Percentiles rank a stretch among this genome's conserved stretches.
These are phyloP conservation scores for Lerema accius DNA, from an alignment of 1,140 invertebrate genomes.

Conservation along the genomic window DNA sequence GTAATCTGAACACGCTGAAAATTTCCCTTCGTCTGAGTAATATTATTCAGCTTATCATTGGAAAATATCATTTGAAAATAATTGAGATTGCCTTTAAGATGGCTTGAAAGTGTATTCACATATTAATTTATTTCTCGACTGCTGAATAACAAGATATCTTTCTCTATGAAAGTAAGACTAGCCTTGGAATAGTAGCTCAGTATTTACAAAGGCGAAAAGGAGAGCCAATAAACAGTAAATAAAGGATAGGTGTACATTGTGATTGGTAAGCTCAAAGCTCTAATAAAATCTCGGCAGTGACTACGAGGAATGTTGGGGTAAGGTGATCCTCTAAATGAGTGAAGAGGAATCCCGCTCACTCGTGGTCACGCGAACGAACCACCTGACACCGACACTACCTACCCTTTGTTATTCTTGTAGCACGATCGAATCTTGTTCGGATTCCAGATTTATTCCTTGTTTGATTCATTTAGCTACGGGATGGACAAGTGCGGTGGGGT, in stretches of 20 bases:
- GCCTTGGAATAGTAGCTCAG: no score
- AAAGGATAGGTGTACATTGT: constrained; percentile 42
- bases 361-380: constrained; percentile 70
- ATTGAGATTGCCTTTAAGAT: no score
- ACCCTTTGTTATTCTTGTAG: constrained; percentile 50
- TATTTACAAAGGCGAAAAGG: not conserved
- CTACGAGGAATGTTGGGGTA: constrained; percentile 60
- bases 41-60: no score
- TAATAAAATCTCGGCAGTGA: constrained; percentile 62
- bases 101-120: no score
- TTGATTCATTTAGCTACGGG: constrained; percentile 43
- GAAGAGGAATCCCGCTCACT: constrained; percentile 49
- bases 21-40: no score
- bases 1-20: no score
- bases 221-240: constrained; percentile 40
- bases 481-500: constrained; percentile 14
- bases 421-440: constrained; percentile 52
- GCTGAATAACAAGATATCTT: no score
- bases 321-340: constrained; percentile 64
- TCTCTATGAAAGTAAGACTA: no score
- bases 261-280: constrained; percentile 49
- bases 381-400: constrained; percentile 61
- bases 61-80: no score
- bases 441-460: constrained; percentile 51
- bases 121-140: no score